Conservation (phyloP, 2,113 vertebrate species). For the Neopipo cinnamomea region DNA sequence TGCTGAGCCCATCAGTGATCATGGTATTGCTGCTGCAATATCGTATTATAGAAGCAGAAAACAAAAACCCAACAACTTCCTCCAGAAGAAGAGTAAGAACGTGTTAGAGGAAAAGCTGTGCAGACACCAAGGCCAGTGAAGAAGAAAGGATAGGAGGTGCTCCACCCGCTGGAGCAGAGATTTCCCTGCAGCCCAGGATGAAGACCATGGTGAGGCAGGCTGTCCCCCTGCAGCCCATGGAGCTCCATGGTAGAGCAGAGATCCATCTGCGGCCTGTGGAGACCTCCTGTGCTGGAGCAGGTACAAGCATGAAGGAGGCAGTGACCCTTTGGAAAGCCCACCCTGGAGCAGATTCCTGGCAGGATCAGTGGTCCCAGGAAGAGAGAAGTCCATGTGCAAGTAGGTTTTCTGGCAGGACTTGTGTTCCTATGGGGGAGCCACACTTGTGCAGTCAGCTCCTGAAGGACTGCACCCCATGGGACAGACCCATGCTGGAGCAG, state of each 20-base stretch:
- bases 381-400: accelerated
- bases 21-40: not conserved
- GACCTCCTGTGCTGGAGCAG: not conserved
- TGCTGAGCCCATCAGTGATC: not conserved
- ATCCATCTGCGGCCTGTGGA: not conserved
- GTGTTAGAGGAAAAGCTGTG: not conserved
- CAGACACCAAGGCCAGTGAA: not conserved
- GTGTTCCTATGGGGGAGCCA: no score
- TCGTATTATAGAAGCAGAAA: not conserved
- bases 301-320: not conserved
- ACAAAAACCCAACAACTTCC: not conserved
- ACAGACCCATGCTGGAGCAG: not conserved
- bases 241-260: not conserved
- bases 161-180: not conserved
- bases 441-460: not conserved
- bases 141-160: not conserved
- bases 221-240: not conserved
- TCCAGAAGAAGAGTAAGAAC: not conserved
- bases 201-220: not conserved
- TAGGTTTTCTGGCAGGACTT: not conserved
- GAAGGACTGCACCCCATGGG: not conserved
- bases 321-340: not conserved
- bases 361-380: not conserved
- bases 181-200: no score
- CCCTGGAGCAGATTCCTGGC: not conserved